Evolutionary conservation across 2,888 invertebrate genomes (phyloP), one percentile per base, ranked within the genome.

Genomic region (Nomada hirtipes): DNA sequence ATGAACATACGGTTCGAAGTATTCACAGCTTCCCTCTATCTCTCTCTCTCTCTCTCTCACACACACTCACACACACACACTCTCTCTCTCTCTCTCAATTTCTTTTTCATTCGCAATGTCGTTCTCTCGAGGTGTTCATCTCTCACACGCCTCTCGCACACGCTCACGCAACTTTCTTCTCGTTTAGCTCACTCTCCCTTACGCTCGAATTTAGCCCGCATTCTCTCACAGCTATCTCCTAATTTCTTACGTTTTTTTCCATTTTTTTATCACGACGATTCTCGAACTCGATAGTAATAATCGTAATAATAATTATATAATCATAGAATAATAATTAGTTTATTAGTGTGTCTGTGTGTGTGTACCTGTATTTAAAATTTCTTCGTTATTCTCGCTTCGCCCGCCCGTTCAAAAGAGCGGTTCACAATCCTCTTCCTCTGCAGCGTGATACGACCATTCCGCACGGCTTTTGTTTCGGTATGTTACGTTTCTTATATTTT

Each of bases 201-300:
- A n/a, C 11, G 44, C 20, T 55, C 55, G 29, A 44, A 67, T 77
- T 63, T 70, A 57, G 50, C 55, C 67, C 47, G 36, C 81, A 72
- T 57, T 76, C 76, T 26, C 81, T 59, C 71, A 71, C 69, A 61
- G 57, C 42, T 74, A 74, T 60, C 57, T 60, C 55, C 64, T 82
- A 79, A 47, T 52, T 70, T 75, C 74, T 79, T 73, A 76, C 89
- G 86, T 85, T 86, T 88, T 89, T 73, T 64, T 50, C 60, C 70
- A 59, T 76, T 71, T 60, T 20, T 91, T 91, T 92, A 92, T 93
- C 92, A 93, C 93, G 92, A 91, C 92, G 91, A 92, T 91, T 78
- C 89, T 90, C 91, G 90, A 92, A 92, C 91, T 92, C 90, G 91
- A 90, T 92, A 92, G 89, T 90, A 91, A 92, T 93, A 91, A 92